Conservation (phyloP, 1,140 invertebrate species). For the Nautilus pompilius region DNA sequence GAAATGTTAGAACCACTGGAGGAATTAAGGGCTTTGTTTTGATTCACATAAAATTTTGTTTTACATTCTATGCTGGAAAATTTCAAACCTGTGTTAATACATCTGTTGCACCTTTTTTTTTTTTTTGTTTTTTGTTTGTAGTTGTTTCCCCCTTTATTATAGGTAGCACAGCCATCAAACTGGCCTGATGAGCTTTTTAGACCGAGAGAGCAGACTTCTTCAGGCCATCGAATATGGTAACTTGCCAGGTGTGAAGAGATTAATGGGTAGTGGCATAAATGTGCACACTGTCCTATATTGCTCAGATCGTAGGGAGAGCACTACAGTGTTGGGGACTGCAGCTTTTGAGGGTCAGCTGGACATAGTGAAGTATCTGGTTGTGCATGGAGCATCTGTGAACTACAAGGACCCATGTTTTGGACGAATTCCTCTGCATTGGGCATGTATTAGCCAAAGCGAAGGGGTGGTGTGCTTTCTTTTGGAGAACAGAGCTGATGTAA, state of each 20-base stretch:
- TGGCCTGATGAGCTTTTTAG: too few relatives aligned
- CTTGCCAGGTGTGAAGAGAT: slow-evolving; percentile 22
- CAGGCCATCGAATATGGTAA: slow-evolving; percentile 30
- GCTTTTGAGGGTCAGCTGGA: slow-evolving; percentile 29
- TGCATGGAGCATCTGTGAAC: slow-evolving; percentile 25
- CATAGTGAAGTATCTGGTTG: slow-evolving; percentile 27
- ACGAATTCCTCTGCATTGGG: slow-evolving; percentile 38
- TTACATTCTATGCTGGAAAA: too few relatives aligned
- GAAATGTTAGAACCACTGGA: too few relatives aligned
- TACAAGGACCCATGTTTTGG: slow-evolving; percentile 23
- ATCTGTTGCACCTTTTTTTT: too few relatives aligned
- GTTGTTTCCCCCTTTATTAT: too few relatives aligned
- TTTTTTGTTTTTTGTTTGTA: too few relatives aligned
- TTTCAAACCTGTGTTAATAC: too few relatives aligned
- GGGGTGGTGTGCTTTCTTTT: slow-evolving; percentile 21
- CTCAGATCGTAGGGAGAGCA: slow-evolving; percentile 24
- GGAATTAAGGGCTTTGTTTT: too few relatives aligned
- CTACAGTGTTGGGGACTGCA: slow-evolving; percentile 28
- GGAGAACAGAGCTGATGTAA: slow-evolving; percentile 23
- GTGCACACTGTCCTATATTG: slow-evolving; percentile 29
- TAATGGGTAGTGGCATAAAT: slow-evolving; percentile 27
- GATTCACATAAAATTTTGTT: too few relatives aligned
- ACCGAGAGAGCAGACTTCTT: slow-evolving; percentile 22
- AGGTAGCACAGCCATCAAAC: too few relatives aligned
- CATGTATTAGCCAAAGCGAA: slow-evolving; percentile 23